These are phyloP conservation scores for Apteryx mantelli DNA, from an alignment of 2,113 vertebrate genomes.

Conservation along the genomic window DNA sequence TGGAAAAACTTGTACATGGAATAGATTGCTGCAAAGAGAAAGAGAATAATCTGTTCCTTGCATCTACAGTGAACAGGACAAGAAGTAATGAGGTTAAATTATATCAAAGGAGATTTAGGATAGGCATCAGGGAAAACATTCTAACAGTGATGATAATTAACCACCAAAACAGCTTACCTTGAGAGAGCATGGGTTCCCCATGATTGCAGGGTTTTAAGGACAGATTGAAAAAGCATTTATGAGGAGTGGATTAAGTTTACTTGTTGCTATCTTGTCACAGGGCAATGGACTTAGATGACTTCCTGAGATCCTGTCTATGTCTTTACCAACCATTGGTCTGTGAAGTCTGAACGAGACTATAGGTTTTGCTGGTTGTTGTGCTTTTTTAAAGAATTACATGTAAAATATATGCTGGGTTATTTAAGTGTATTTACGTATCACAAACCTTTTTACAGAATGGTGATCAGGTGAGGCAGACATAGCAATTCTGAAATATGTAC, in stretches of 20 bases:
- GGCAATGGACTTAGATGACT: not conserved
- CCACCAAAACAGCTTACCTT: not conserved
- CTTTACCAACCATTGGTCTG: not conserved
- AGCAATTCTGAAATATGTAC: not conserved
- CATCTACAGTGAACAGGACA: not conserved
- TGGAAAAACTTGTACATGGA: not conserved
- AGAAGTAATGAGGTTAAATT: conserved; percentile 20
- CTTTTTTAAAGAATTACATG: not conserved
- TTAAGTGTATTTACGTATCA: not conserved
- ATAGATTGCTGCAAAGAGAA: not conserved
- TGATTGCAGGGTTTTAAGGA: not conserved
- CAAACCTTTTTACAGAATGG: not conserved
- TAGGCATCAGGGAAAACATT: conserved; percentile 11
- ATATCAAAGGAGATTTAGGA: conserved; percentile 14
- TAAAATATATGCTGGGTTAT: not conserved
- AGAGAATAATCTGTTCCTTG: not conserved
- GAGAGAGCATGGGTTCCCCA: not conserved
- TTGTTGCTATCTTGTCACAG: not conserved
- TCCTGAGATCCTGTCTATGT: not conserved
- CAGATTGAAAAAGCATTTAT: not conserved
- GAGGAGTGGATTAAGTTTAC: not conserved
- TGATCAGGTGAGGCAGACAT: not conserved
- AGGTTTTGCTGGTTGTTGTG: not conserved
- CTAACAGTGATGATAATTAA: conserved; percentile 12
- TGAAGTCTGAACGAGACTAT: not conserved